phyloP scores from a whole-genome alignment of 2,113 vertebrate genomes.

The Cacatua alba region DNA sequence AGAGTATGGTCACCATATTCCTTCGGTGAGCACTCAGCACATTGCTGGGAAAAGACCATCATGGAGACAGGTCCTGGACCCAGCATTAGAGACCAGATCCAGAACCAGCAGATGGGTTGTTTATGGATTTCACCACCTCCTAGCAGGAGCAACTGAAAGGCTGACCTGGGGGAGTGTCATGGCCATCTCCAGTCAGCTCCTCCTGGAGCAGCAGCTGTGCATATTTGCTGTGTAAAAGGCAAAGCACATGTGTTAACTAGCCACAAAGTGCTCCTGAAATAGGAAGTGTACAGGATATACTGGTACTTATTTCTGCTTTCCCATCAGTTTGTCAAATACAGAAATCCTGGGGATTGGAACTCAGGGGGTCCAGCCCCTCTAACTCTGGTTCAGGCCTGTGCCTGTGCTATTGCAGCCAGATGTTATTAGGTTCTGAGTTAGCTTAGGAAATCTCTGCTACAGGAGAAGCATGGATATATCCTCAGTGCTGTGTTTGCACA shows the following conservation, averaged over 20 bases:
- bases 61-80: background rate
- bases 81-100: background rate
- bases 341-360: background rate
- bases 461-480: background rate
- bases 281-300: background rate
- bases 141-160: background rate
- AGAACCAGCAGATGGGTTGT: background rate
- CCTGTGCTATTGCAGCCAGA: background rate
- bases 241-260: background rate
- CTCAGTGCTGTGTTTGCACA: background rate
- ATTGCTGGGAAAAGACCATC: background rate
- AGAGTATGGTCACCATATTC: background rate
- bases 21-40: background rate
- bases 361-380: background rate
- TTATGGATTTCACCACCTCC: background rate
- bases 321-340: background rate
- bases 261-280: background rate
- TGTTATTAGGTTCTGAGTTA: background rate
- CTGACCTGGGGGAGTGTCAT: background rate
- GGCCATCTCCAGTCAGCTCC: background rate
- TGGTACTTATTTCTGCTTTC: slow-evolving; percentile 54
- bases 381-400: background rate
- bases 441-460: background rate
- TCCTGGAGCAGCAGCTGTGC: background rate
- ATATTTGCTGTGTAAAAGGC: background rate